Base-by-base conservation (phyloP, 1,140 invertebrate species). In the Lethrus apterus region DNA sequence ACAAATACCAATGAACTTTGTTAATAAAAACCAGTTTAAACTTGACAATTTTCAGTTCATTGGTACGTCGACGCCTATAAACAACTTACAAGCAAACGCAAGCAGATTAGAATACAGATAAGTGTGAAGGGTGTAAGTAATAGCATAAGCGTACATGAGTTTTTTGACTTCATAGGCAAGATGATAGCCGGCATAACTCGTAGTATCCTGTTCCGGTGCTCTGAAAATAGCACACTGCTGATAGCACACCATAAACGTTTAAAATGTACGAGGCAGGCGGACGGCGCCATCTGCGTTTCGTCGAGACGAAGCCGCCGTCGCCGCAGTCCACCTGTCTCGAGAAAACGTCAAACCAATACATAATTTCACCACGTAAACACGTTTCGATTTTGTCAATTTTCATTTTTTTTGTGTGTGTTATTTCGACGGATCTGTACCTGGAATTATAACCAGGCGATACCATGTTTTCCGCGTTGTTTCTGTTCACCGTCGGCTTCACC, bases 141-240 rank as follows among this genome's bases (percentile, higher is more conserved):
- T 67, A 59, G 67, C 72, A 72, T 69, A 80, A 78, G 83, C 88
- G 80, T 93, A 94, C 92, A 95, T 94, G 81, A 95, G 89, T 80
- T 95, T 95, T 89, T 95, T 94, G 77, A 95, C 91, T 92, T 95
- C 91, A 81, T 94, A 95, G 80, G 90, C 89, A 76, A 95, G 88
- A 81, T 94, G 91, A 82, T 93, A 93, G 75, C 89, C 89, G 78
- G 89, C 84, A 78, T 91, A 89, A 76, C 84, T 80, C 71, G 83
- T 78, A 64, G 72, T 58, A 30, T 67, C 72, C 74, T 80, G 83
- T 75, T 93, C 89, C 77, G 82, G 75, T 75, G 80, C 80, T 79
- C 83, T 83, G 79, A 73, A 81, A 81, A 74, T 67, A 77, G 67
- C 60, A 70, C 65, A 69, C 68, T 70, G 69, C 63, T 68, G 62